Base-by-base conservation (phyloP, 2,888 invertebrate species). In the Prosapia bicincta region DNA sequence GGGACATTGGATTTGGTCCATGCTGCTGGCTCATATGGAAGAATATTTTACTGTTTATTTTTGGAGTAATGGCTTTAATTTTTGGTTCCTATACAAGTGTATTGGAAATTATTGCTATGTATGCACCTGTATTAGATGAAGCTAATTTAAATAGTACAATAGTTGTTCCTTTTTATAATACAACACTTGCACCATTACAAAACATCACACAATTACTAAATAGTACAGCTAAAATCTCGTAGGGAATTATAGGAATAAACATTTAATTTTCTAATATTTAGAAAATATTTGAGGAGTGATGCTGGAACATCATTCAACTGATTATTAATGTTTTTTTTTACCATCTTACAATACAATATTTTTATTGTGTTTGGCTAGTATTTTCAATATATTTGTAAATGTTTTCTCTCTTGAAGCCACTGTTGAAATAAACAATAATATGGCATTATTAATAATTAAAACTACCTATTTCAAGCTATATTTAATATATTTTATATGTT, bases 1-100 rank as follows among this genome's bases (percentile, higher is more conserved):
- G 96, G 95, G 91, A 95, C 75, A 89, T 90, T 79, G 94, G 94
- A 65, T 94, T 93, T 78, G 94, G 94, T 6, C 85, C 86, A 67
- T 88, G 85, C 79, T 89, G 92, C 80, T 94, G 92, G 89, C 88
- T 93, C 13, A 86, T 94, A 30, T 87, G 92, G 86, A 97, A 97
- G 83, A 94, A 97, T 84, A 78, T 92, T 20, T 80, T 93, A 0
- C 91, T 98, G 10, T 84, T 90, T 2, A 80, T 91, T 3, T 92
- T 95, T 81, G 97, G 97, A 26, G 65, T 95, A 0, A 85, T 93
- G 79, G 96, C 97, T 0, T 89, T 97, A 76, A 83, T 93, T 72
- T 94, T 95, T 81, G 98, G 98, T 69, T 91, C 94, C 0, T 88
- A 88, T 81, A 88, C 88, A 23, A 90, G 92, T 66, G 84, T 93